phyloP scores from a whole-genome alignment of 2,888 invertebrate genomes.

The Macrophya annulata region DNA sequence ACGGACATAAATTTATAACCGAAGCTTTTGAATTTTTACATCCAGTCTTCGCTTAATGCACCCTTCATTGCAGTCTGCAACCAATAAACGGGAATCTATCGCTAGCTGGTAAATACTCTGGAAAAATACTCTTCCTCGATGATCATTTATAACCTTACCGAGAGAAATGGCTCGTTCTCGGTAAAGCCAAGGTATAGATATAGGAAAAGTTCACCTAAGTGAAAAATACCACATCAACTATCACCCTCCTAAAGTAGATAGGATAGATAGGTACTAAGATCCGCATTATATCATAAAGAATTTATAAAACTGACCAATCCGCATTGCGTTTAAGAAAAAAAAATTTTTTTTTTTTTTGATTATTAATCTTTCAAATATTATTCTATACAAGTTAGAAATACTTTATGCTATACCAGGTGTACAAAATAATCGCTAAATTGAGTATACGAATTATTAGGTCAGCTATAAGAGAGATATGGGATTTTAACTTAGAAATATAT shows the following conservation, averaged over 20 bases:
- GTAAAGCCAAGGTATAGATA: background rate
- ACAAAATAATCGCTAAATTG: background rate
- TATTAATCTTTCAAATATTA: background rate
- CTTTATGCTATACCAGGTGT: background rate
- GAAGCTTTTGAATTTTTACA: background rate
- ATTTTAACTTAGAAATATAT: conserved; percentile 43
- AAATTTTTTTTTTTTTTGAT: background rate
- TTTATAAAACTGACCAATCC: background rate
- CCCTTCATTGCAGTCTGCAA: background rate
- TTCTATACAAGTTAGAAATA: background rate
- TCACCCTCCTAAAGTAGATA: background rate
- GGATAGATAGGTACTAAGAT: background rate
- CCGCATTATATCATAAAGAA: background rate
- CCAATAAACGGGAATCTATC: background rate
- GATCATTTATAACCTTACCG: background rate
- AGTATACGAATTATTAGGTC: background rate
- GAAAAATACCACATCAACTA: background rate
- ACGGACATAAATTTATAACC: background rate
- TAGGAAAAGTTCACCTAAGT: background rate
- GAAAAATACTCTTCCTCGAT: background rate
- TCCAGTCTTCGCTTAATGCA: background rate
- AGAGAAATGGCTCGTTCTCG: background rate
- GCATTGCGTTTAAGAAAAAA: too few species aligned
- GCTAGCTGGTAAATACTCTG: conserved; percentile 2
- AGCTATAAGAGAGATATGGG: conserved; percentile 2